Percentiles rank a stretch among this genome's conserved stretches.
phyloP scores from a whole-genome alignment of 2,888 invertebrate species.

The Endomychus coccineus region DNA sequence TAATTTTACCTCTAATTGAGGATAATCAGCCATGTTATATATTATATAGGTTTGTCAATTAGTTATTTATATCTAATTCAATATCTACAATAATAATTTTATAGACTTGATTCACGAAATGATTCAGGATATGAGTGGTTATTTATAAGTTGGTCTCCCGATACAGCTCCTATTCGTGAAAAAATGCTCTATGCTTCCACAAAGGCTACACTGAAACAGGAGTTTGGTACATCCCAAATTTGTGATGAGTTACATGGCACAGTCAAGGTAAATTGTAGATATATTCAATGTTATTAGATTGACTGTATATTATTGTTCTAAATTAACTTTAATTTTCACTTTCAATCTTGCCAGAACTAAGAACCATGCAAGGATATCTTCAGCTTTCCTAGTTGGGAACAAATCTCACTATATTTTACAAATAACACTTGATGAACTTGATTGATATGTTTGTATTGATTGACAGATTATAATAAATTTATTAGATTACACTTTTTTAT shows the following conservation, averaged over 20 bases:
- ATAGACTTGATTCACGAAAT: conserved; percentile 67
- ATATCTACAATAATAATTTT: conserved; percentile 8
- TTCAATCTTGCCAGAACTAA: too few relatives aligned
- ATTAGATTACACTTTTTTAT: too few relatives aligned
- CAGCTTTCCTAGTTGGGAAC: too few relatives aligned
- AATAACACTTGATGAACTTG: too few relatives aligned
- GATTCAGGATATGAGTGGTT: conserved; percentile 87
- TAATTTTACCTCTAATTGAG: conserved; percentile 62
- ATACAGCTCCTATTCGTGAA: conserved; percentile 79
- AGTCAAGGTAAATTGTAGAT: conserved; percentile 48
- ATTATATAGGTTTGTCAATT: conserved; percentile 58
- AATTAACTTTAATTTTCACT: too few relatives aligned
- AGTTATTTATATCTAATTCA: background rate
- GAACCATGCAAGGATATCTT: too few relatives aligned
- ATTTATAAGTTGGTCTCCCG: conserved; percentile 90
- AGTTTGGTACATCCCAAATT: conserved; percentile 91
- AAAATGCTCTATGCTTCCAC: conserved; percentile 99
- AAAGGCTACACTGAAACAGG: conserved; percentile 91
- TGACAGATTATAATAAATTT: too few relatives aligned
- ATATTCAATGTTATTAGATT: background rate
- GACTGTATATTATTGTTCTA: too few relatives aligned
- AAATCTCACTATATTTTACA: too few relatives aligned
- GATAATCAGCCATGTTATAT: conserved; percentile 86
- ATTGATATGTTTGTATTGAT: too few relatives aligned
- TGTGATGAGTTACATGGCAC: conserved; percentile 94